Conservation (phyloP, 1,140 invertebrate species). For the Drosophila trapezifrons region DNA sequence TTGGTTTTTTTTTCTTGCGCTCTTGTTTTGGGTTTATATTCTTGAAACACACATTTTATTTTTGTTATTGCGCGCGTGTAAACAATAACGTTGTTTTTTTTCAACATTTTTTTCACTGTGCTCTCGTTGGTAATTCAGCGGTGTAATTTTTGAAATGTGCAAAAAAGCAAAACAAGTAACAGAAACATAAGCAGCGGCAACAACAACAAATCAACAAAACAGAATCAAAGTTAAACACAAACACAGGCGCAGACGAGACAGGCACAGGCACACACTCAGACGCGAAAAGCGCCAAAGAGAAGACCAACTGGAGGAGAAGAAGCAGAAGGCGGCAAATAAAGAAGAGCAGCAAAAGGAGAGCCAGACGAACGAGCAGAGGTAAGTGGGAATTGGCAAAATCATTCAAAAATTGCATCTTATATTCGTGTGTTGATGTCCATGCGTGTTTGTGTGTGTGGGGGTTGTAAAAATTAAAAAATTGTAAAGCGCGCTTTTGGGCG, state of each 20-base stretch:
- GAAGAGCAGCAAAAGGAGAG: constrained; percentile 23
- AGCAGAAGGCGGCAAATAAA: constrained; percentile 6
- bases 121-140: constrained; percentile 37
- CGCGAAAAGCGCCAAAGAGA: constrained; percentile 4
- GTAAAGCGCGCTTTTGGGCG: constrained; percentile 29
- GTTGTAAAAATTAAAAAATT: constrained; percentile 10
- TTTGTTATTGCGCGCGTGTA: constrained; percentile 40
- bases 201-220: constrained; percentile 45
- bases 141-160: constrained; percentile 34
- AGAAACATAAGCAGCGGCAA: not conserved
- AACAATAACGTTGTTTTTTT: constrained; percentile 33
- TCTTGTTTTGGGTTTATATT: constrained; percentile 10
- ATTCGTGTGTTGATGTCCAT: not conserved
- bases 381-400: constrained; percentile 21
- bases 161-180: constrained; percentile 15
- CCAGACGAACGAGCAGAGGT: constrained; percentile 1
- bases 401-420: constrained; percentile 21
- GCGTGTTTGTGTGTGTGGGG: not conserved
- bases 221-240: constrained; percentile 38
- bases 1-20: constrained; percentile 12
- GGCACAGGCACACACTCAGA: not conserved
- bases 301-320: not conserved
- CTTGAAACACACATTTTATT: constrained; percentile 16
- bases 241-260: constrained; percentile 20
- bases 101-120: constrained; percentile 56